Evolutionary conservation across 2,113 vertebrate genomes (phyloP).

Genomic region (Mus pahari): DNA sequence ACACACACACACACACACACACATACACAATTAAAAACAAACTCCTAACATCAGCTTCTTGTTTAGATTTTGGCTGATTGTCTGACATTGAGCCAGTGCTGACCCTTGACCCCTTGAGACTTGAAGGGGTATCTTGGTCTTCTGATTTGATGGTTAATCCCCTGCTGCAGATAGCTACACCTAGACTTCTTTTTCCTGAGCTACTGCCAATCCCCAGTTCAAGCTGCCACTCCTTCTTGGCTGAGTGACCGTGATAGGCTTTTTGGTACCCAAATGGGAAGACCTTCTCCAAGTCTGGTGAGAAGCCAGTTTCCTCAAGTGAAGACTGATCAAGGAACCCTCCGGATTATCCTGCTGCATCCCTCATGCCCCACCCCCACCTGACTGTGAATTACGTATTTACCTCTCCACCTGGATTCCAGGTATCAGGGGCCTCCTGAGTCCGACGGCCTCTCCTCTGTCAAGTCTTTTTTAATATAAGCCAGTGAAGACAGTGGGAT

Average conservation of each 20-base stretch:
- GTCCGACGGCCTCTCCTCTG: background rate
- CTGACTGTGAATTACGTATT: background rate
- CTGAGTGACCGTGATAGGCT: background rate
- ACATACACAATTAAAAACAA: background rate
- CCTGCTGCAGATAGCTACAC: background rate
- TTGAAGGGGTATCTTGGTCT: background rate
- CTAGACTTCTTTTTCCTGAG: background rate
- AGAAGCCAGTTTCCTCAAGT: conserved; percentile 36
- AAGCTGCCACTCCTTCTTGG: background rate
- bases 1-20: background rate
- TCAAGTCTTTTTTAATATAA: too few relatives aligned
- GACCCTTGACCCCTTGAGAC: background rate
- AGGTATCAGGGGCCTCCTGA: background rate
- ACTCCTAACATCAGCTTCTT: background rate
- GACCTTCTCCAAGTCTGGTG: conserved; percentile 6
- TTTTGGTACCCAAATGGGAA: background rate
- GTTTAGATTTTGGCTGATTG: background rate
- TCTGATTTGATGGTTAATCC: background rate
- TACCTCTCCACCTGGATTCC: background rate
- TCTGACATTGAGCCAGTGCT: background rate
- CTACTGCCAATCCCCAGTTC: background rate
- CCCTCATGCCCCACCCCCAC: background rate
- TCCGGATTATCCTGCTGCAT: background rate
- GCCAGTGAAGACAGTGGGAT: too few relatives aligned
- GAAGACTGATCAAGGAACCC: background rate